Base-by-base conservation (phyloP, 2,113 vertebrate genomes). In the Notiomystis cincta region DNA sequence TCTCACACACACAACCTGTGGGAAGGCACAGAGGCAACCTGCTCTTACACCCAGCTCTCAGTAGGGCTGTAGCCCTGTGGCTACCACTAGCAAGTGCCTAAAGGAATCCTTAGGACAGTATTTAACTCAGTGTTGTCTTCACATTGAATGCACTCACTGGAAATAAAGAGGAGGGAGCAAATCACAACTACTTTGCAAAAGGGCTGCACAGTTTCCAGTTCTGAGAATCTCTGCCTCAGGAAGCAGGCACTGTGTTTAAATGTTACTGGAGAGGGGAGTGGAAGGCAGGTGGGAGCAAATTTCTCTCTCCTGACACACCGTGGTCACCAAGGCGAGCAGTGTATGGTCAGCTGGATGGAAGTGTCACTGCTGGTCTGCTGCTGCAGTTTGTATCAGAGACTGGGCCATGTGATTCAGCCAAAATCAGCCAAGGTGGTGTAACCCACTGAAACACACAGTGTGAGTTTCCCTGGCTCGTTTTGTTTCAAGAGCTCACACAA, bases 371-470 rank as follows among this genome's bases (percentile, higher is more conserved):
- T 10, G 3, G 40, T 73, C 81, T 73, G 51, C 54, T 82, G 70
- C 72, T 70, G 40, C 40, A 62, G n/a, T 71, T 33, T n/a, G 11
- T 20, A 9, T 0, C 5, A 72, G 13, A 62, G 35, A 33, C n/a
- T 22, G 27, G 47, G 27, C 24, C 42, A 22, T 23, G 4, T 11
- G 20, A 61, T 19, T 42, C 38, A 31, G 54, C 33, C 16, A 73
- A 33, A 90, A 80, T 25, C 75, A 88, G 53, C 54, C 72, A 87
- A 53, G 25, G 47, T 58, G 19, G 20, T 7, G 21, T 8, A 71
- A 88, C 30, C 22, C 9, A 1, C 0, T 45, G 90, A 76, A 82
- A 86, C 7, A 57, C 0, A 0, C n/a, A 19, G 20, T 3, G 23
- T 3, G 37, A 45, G 14, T 18, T 90, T 62, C 81, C 50, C 67